Evolutionary conservation across 1,140 invertebrate genomes (phyloP), one percentile per base, ranked within the genome.

Genomic region (Aporrectodea caliginosa): DNA sequence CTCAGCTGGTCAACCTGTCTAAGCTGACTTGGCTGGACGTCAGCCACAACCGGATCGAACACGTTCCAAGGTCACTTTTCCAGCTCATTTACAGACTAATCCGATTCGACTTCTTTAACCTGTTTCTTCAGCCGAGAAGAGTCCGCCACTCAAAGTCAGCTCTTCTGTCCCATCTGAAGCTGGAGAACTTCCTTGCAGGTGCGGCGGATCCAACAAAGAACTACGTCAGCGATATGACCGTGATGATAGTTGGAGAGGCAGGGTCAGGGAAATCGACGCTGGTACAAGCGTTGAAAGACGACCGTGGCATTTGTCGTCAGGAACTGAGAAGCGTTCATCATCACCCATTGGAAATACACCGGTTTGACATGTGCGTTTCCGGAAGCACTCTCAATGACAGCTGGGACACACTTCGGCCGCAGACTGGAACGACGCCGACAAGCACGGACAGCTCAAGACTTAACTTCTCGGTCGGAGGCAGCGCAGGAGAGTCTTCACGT

Each of bases 81-180:
- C 76, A 72, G 22, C 77, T 81, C 35, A 74, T 81, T 1, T 35
- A 31, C 35, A 69, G 80, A 31, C 77, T 81, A 1, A 78, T 73
- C 34, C 76, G 80, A 16, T 81, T 81, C 73, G 80, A 81, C n/a
- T 81, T 78, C 77, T 78, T 73, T 76, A 81, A 81, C 73, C 32
- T 78, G 0, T 69, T 71, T 6, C 58, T 81, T 69, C 69, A 71
- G 58, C 80, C 80, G 35, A 72, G 72, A 74, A n/a, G 71, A 2
- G 27, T 78, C 6, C 43, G 43, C 6, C 43, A 22, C 6, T 58
- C 22, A 6, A 58, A 58, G 22, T 58, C 43, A 22, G 43, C 43
- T 6, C 43, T 58, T 6, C 6, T 22, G 43, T 58, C 43, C 6
- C 43, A 58, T 58, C 43, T 58, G 43, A 58, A 58, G 22, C 43